Conservation (phyloP, 2,797 vertebrate species). For the Rhabdomys pumilio region DNA sequence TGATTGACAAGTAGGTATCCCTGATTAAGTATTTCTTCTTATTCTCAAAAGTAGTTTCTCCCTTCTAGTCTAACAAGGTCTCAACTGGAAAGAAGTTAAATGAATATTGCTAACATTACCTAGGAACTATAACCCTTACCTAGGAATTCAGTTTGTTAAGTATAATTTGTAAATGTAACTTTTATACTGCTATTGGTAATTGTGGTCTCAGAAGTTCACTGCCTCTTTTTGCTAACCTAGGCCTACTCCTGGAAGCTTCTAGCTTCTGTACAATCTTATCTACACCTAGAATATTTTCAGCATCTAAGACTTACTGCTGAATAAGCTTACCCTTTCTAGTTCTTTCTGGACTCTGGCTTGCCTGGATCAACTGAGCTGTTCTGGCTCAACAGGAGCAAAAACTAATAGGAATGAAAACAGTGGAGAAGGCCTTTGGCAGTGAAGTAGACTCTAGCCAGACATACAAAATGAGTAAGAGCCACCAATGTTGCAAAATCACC, state of each 20-base stretch:
- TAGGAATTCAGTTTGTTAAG: slow-evolving; percentile 28
- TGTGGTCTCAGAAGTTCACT: neutral
- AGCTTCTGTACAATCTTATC: neutral
- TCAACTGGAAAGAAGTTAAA: slow-evolving; percentile 42
- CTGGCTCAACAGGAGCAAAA: neutral
- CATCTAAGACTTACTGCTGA: neutral
- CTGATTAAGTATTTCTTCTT: slow-evolving; percentile 18
- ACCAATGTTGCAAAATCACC: neutral
- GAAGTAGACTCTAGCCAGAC: neutral
- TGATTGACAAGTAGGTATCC: slow-evolving; percentile 10
- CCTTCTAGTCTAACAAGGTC: slow-evolving; percentile 9
- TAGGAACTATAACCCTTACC: slow-evolving; percentile 28
- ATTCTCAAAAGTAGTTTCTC: neutral
- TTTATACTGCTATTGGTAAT: neutral
- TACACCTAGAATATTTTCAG: neutral
- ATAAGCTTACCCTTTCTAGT: neutral
- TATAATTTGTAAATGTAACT: neutral
- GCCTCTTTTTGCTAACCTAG: neutral
- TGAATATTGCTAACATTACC: neutral
- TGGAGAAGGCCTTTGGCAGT: neutral
- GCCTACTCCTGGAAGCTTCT: neutral
- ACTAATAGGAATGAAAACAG: neutral
- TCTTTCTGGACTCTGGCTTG: neutral
- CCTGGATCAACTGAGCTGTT: no score
- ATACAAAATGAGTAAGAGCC: neutral